Evolutionary conservation across 2,888 invertebrate genomes (phyloP).

Genomic region (Catocala sponsa): DNA sequence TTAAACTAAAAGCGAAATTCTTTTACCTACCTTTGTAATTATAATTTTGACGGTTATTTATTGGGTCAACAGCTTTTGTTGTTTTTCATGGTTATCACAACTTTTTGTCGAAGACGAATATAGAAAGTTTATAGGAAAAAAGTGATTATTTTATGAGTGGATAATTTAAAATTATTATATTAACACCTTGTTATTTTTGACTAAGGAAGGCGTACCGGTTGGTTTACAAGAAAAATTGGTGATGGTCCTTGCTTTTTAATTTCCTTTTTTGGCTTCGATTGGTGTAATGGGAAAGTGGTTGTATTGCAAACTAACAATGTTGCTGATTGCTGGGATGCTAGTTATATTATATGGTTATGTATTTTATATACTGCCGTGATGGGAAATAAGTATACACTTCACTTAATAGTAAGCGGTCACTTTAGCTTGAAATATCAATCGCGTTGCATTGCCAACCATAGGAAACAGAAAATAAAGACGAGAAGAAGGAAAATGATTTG

Average conservation of each 20-base stretch:
- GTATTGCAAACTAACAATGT: no score
- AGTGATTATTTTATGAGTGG: background rate
- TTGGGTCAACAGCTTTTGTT: conserved; percentile 36
- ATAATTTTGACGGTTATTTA: conserved; percentile 47
- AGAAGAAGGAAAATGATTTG: no score
- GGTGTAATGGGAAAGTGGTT: background rate
- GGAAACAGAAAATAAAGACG: no score
- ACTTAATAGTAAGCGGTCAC: no score
- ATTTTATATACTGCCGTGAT: no score
- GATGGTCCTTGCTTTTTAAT: no score
- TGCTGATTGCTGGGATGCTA: no score
- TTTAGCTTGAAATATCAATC: no score
- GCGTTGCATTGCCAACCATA: no score
- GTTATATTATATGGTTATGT: no score
- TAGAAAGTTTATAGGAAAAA: conserved; percentile 11
- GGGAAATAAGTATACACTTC: no score
- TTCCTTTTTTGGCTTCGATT: background rate
- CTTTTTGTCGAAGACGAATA: conserved; percentile 10
- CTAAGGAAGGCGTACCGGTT: background rate
- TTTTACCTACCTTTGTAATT: conserved; percentile 35
- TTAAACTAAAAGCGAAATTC: conserved; percentile 54
- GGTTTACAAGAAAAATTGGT: background rate
- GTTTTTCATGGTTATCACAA: conserved; percentile 29
- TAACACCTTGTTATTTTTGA: conserved; percentile 22
- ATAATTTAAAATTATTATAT: conserved; percentile 12